Evolutionary conservation across 2,797 vertebrate species (phyloP).

Genomic region (Artibeus lituratus): DNA sequence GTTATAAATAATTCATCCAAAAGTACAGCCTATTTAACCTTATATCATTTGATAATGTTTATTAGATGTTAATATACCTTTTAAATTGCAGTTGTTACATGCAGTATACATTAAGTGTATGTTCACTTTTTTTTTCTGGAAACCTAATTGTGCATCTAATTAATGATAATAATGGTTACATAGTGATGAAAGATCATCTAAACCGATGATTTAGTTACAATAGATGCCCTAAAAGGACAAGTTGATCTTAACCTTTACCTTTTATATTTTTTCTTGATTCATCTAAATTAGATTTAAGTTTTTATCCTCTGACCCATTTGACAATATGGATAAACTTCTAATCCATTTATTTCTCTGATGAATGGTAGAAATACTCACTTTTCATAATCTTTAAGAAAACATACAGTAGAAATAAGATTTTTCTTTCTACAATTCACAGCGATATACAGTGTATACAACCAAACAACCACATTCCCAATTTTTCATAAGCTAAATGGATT

Average conservation of each 20-base stretch:
- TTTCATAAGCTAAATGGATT: not conserved
- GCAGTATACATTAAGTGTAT: not conserved
- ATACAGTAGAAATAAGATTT: not conserved
- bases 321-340: not conserved
- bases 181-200: not conserved
- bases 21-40: not conserved
- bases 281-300: not conserved
- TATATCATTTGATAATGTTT: not conserved
- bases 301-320: not conserved
- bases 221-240: not conserved
- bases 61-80: not conserved
- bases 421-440: not conserved
- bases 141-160: not conserved
- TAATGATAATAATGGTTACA: not conserved
- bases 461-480: not conserved
- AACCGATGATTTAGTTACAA: not conserved
- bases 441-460: not conserved
- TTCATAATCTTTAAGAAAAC: not conserved
- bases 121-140: not conserved
- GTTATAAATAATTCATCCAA: not conserved
- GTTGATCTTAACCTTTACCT: not conserved
- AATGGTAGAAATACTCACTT: not conserved
- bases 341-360: not conserved
- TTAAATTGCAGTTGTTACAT: not conserved
- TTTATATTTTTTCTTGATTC: not conserved